Evolutionary conservation across 2,113 vertebrate genomes (phyloP), one percentile per base, ranked within the genome.

Genomic region (Cavia porcellus): DNA sequence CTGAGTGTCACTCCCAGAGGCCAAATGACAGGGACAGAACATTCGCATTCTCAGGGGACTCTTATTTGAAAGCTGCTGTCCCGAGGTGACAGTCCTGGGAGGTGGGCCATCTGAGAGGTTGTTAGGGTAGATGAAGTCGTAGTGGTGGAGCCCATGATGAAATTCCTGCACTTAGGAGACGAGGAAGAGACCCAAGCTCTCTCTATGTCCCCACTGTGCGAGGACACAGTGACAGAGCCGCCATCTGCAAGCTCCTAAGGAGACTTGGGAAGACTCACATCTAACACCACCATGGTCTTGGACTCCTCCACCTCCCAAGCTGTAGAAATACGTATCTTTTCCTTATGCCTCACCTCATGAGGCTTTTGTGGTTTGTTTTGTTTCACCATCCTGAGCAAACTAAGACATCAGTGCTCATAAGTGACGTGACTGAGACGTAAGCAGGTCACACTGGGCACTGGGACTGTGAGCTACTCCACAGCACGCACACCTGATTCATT

Each of bases 151-250:
- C 4, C 12, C 55, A 50, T 0, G 2, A 38, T n/a, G 35, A 14
- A 55, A 45, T 68, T 22, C 25, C 5, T 38, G 13, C 47, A n/a
- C 17, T 35, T 30, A 2, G 4, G 35, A 10, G 22, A 77, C 47
- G 1, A 72, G 45, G 22, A 68, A 38, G 38, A 38, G 38, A 38
- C 1, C 19, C 24, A 38, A 32, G 22, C 25, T 45, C 8, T 38
- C 38, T 30, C 45, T 3, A 3, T 22, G 1, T 66, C 13, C 14
- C 19, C 14, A 42, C 25, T 1, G 0, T 24, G 22, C 3, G 12
- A 66, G 38, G n/a, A 10, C 50, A 38, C 28, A 4, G 72, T 75
- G 6, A 52, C n/a, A 89, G 75, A 20, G 11, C 4, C 68, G 52
- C 28, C 4, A 7, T 19, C 32, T 20, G 2, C 1, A 19, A 47